Evolutionary conservation across 2,797 vertebrate genomes (phyloP), one percentile per base, ranked within the genome.

Genomic region (Novumbra hubbsi): DNA sequence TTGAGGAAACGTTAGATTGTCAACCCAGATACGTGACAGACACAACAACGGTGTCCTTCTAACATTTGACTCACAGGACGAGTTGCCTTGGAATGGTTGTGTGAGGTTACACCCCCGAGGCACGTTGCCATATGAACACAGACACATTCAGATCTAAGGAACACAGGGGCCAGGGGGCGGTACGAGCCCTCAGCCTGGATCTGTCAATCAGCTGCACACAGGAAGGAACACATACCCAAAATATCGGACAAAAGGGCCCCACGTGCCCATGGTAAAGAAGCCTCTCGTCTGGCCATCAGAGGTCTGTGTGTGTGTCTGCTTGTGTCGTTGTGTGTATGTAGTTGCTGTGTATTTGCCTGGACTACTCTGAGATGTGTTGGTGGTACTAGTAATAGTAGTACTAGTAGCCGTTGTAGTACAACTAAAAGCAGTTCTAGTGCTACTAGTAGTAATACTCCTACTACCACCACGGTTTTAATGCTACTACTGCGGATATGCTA

Each of bases 161-260:
- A 82, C 76, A 19, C 78, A 70, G 2, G 81, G 84, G 86, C 77
- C 63, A 48, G 76, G 80, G 86, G 74, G 81, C 80, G 11, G 64
- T 78, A 81, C 81, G 83, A 88, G 86, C 88, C 86, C 86, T 87
- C 84, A 85, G 87, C 91, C 90, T 86, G 76, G 75, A 90, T 91
- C 90, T 92, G 92, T 85, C 93, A 92, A 85, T 92, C 91, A 92
- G 67, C 49, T 14, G 32, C 60, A 45, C 69, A 78, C 77, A 71
- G 79, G 81, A 83, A 74, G 76, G 79, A 84, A 84, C 71, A 78
- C 15, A n/a, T 66, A 70, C 66, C 19, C 48, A 76, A 76, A 81
- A 78, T 75, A 76, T 38, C 19, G 27, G 70, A 57, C 7, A 70
- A 78, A 78, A 63, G 70, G 64, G 41, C 68, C 76, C 64, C 76